Evolutionary conservation across 2,113 vertebrate species (phyloP).

Genomic region (Excalfactoria chinensis): DNA sequence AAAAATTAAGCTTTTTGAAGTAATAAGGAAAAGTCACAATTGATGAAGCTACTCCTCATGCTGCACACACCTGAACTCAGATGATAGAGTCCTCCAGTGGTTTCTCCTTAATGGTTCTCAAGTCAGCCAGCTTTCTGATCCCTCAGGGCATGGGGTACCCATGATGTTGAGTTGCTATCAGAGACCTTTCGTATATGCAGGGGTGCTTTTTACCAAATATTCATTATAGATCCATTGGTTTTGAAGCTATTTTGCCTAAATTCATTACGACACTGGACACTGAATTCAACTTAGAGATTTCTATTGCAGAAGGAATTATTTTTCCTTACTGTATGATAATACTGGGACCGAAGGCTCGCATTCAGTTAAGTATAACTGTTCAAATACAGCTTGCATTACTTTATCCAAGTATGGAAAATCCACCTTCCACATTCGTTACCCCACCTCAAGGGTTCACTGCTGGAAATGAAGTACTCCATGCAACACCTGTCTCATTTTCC

Average conservation of each 20-base stretch:
- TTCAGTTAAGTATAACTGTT: neutral
- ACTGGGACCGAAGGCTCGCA: neutral
- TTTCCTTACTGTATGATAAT: neutral
- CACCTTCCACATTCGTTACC: neutral
- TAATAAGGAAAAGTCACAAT: neutral
- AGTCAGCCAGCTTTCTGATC: neutral
- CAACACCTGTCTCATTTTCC: neutral
- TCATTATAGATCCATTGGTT: neutral
- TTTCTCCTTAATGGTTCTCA: neutral
- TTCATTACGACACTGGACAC: neutral
- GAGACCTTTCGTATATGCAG: neutral
- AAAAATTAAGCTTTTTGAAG: constrained; percentile 19
- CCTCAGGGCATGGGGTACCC: neutral
- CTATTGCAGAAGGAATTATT: neutral
- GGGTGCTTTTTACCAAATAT: neutral
- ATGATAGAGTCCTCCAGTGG: neutral
- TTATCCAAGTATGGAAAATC: neutral
- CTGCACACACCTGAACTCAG: neutral
- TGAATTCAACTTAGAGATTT: neutral
- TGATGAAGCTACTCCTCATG: neutral
- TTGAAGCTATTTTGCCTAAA: neutral
- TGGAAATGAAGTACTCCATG: constrained; percentile 1
- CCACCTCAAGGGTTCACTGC: neutral
- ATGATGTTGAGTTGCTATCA: accelerated
- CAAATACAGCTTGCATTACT: neutral